Base-by-base conservation (phyloP, 2,113 vertebrate genomes). In the Alethe castanea region DNA sequence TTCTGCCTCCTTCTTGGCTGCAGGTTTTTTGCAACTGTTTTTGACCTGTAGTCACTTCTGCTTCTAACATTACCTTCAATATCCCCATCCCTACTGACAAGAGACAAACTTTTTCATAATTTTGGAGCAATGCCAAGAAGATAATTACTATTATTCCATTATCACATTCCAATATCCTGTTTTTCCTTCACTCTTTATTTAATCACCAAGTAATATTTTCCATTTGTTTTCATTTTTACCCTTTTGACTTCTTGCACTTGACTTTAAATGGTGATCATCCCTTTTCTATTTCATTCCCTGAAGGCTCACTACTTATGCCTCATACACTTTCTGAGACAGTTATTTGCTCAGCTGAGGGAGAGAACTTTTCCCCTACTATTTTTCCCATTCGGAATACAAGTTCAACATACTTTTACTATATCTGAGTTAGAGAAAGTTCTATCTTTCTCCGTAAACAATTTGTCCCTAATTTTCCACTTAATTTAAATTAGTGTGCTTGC, bases 181-280 rank as follows among this genome's bases (percentile, higher is more conserved):
- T 82, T 90, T 81, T 57, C 31, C 40, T 83, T 88, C 48, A 40
- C 25, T 67, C 53, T 56, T 33, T 83, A 36, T 85, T 92, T 88
- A 95, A 90, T 73, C 15, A 71, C 13, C 19, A 74, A 81, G 57
- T 78, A 91, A 84, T 74, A 91, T 62, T 91, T 96, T 86, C 90
- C 78, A 67, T 92, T 95, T 89, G 77, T 50, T 81, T 89, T 84
- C 26, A 67, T 84, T 89, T 91, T 86, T 86, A 60, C 35, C 77
- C 81, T 91, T 96, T 86, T 86, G 93, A 86, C 86, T 92, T 96
- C 57, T 53, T 89, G 72, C 29, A 66, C 29, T 81, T 3, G 1
- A 54, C 35, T 96, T 92, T 38, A 65, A 42, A 36, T 81, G 64
- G 22, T 70, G 54, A 86, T 88, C 69, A 71, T 29, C 29, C 44